Conservation (phyloP, 2,113 vertebrate species). For the Neotragus moschatus region DNA sequence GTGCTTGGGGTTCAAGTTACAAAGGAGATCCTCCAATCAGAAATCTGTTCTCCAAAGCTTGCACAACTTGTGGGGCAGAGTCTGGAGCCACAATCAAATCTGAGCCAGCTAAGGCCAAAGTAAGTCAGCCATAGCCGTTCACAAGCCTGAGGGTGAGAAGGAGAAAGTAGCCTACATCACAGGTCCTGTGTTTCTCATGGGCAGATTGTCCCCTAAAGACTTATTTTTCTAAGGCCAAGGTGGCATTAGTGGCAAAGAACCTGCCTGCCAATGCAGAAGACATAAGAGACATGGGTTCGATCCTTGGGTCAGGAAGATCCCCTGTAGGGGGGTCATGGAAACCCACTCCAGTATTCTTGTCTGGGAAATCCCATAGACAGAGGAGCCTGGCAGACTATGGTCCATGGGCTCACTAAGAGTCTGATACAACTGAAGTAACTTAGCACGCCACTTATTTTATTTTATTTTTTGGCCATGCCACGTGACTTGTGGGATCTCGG, state of each 20-base stretch:
- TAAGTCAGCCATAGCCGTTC: neutral
- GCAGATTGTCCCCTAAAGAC: neutral
- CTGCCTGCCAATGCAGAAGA: neutral
- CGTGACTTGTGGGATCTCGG: neutral
- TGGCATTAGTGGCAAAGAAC: neutral
- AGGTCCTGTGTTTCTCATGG: neutral
- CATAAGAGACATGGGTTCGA: neutral
- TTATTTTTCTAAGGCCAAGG: neutral
- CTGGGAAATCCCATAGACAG: neutral
- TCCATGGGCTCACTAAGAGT: neutral
- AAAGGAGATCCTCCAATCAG: constrained; percentile 21
- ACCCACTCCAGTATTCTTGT: neutral
- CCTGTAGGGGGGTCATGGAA: neutral
- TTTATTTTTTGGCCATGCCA: neutral
- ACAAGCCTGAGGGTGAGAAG: neutral
- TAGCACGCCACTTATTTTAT: neutral
- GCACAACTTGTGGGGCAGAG: neutral
- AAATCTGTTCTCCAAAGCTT: neutral
- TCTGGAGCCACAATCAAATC: neutral
- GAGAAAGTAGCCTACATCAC: neutral
- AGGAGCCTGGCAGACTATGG: neutral
- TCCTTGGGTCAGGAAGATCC: neutral
- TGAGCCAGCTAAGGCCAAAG: neutral
- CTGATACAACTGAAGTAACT: neutral
- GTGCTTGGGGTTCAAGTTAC: constrained; percentile 18